phyloP scores from a whole-genome alignment of 2,888 invertebrate species.

The Piscicola geometra region DNA sequence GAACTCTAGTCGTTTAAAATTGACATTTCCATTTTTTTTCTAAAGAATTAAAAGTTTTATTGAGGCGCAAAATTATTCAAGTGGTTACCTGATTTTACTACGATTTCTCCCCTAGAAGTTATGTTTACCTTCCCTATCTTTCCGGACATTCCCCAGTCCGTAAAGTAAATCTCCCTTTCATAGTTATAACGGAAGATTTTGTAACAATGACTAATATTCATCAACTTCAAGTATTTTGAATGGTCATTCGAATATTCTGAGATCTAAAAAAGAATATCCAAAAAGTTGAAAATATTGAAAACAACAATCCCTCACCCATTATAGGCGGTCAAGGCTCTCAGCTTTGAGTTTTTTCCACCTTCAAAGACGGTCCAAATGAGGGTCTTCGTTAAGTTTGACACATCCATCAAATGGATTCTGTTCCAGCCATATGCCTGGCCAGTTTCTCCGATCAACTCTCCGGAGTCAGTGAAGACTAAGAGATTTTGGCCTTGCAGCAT shows the following conservation, averaged over 20 bases:
- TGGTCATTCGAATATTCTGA: too few species aligned
- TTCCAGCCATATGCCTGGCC: neutral
- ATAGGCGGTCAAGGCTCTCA: neutral
- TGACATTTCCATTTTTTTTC: too few species aligned
- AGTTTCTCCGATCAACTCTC: neutral
- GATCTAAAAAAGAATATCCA: too few species aligned
- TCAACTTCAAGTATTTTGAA: neutral
- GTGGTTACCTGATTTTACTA: neutral
- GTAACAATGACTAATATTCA: too few species aligned
- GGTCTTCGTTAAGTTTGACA: neutral
- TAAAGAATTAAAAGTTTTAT: too few species aligned
- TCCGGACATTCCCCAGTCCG: neutral
- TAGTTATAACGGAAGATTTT: too few species aligned
- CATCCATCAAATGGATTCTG: neutral
- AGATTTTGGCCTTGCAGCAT: neutral
- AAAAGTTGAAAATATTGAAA: neutral
- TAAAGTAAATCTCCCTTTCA: neutral
- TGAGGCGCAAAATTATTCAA: too few species aligned
- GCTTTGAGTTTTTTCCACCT: neutral
- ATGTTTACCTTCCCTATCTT: neutral
- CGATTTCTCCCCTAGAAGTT: neutral
- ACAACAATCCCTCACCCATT: neutral
- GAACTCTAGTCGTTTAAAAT: too few species aligned
- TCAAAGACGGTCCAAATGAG: neutral
- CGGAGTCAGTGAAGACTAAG: neutral